Conservation (phyloP, 2,113 vertebrate species). For the Podarcis cretensis region DNA sequence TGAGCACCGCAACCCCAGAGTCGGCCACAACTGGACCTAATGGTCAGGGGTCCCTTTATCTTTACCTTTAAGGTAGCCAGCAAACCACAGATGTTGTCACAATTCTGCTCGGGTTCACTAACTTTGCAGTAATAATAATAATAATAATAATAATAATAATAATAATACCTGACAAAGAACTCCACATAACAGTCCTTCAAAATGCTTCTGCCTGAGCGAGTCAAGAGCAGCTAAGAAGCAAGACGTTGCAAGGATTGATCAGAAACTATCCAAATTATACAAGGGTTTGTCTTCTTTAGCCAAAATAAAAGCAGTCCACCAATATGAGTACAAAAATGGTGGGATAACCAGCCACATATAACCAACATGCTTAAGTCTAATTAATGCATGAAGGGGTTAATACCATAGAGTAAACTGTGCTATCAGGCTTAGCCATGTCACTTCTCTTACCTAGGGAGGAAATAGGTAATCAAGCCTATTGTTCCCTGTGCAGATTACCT, state of each 20-base stretch:
- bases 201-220: conserved; percentile 45
- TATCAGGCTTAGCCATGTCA: no score
- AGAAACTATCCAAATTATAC: background rate
- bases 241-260: conserved; percentile 30
- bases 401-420: no score
- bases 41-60: no score
- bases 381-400: no score
- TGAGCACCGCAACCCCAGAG: no score
- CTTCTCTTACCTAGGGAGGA: no score
- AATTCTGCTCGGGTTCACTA: no score
- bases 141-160: background rate
- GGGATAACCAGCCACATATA: background rate
- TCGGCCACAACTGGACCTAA: no score
- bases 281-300: background rate
- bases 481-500: no score
- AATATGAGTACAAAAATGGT: background rate
- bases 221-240: conserved; percentile 52
- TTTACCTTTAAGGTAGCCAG: no score
- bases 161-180: conserved; percentile 66
- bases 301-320: background rate
- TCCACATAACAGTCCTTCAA: conserved; percentile 51
- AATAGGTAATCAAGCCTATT: background rate
- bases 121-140: background rate
- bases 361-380: background rate
- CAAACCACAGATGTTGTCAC: no score